These are phyloP conservation scores for Hemichromis elongatus DNA, from an alignment of 2,113 vertebrate genomes.

Conservation along the genomic window DNA sequence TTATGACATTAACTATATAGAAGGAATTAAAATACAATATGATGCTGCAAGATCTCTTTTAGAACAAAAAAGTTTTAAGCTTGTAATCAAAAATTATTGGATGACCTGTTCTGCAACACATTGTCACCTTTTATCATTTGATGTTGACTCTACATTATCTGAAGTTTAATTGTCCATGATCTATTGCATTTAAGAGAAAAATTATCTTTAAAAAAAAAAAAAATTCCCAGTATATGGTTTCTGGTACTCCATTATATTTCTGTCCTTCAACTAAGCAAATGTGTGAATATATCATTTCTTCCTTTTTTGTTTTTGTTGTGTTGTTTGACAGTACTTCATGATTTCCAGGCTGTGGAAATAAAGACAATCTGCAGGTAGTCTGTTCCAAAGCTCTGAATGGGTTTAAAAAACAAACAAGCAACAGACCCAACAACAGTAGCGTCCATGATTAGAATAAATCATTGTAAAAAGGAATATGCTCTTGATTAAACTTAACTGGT, in stretches of 20 bases:
- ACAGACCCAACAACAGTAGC: not conserved
- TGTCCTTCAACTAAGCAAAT: not conserved
- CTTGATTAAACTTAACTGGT: not conserved
- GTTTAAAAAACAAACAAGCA: not conserved
- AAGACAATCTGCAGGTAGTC: constrained; percentile 21
- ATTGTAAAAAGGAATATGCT: not conserved
- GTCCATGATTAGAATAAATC: not conserved
- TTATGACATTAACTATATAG: not conserved
- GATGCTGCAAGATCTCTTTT: not conserved
- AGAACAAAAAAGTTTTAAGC: not conserved
- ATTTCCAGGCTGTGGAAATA: constrained; percentile 56
- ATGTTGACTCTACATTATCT: not conserved
- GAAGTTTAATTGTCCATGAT: not conserved
- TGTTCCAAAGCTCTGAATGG: not conserved
- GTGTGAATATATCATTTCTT: constrained; percentile 30
- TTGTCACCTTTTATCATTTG: not conserved
- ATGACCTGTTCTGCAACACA: not conserved
- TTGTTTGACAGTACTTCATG: constrained; percentile 36
- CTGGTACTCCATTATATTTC: not conserved
- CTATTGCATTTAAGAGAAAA: not conserved
- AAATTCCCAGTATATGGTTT: not conserved
- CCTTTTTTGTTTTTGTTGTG: constrained; percentile 6
- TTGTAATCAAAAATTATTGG: not conserved
- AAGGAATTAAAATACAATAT: not conserved
- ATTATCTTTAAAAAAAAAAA: not conserved